phyloP scores from a whole-genome alignment of 2,797 vertebrate species.

The Monodelphis domestica region DNA sequence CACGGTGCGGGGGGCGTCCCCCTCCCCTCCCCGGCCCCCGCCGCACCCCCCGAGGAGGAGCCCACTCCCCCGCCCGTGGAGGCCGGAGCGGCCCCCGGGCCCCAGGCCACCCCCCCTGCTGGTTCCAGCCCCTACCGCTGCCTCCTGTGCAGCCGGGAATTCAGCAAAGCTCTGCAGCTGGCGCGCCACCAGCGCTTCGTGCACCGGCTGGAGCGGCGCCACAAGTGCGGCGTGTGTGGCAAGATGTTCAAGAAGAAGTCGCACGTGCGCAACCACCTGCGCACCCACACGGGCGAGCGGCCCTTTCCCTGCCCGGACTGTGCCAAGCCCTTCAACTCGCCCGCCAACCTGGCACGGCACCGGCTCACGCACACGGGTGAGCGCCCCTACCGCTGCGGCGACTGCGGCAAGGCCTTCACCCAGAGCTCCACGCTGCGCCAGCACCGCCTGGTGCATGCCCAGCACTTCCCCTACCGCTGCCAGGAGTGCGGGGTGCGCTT shows the following conservation, averaged over 20 bases:
- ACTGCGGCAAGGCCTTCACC: slow-evolving; percentile 89
- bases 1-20: slow-evolving; percentile 81
- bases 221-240: slow-evolving; percentile 91
- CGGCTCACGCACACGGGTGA: slow-evolving; percentile 91
- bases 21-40: slow-evolving; percentile 18
- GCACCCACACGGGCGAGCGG: slow-evolving; percentile 94
- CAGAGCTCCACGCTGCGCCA: slow-evolving; percentile 90
- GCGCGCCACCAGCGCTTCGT: slow-evolving; percentile 85
- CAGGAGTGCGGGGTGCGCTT: slow-evolving; percentile 92
- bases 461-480: slow-evolving; percentile 87
- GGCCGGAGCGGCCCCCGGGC: slow-evolving; percentile 44
- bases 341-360: slow-evolving; percentile 93
- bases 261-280: slow-evolving; percentile 93
- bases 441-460: slow-evolving; percentile 89
- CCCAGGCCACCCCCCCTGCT: neutral
- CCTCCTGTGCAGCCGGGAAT: slow-evolving; percentile 76
- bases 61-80: slow-evolving; percentile 61
- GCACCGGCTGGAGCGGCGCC: slow-evolving; percentile 83
- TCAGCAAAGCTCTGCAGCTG: slow-evolving; percentile 79
- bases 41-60: slow-evolving; percentile 54
- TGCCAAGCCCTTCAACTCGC: slow-evolving; percentile 92
- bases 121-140: slow-evolving; percentile 74
- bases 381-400: slow-evolving; percentile 89
- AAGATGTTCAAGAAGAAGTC: slow-evolving; percentile 94
- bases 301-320: slow-evolving; percentile 93